phyloP scores from a whole-genome alignment of 2,888 invertebrate genomes.

The Plagodis pulveraria region DNA sequence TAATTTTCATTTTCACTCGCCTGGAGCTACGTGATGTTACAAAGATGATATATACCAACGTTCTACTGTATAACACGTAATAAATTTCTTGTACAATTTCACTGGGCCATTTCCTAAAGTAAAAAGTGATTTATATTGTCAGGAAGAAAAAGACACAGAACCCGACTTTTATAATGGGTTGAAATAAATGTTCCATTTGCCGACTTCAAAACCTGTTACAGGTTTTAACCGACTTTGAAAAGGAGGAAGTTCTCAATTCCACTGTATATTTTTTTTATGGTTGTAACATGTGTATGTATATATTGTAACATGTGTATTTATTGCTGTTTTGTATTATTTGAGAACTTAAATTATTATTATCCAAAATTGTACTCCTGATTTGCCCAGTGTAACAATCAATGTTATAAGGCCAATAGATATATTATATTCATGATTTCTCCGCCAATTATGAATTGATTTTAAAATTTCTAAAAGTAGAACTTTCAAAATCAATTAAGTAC shows the following conservation, averaged over 20 bases:
- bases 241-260: background rate
- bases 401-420: too few relatives aligned
- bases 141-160: background rate
- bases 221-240: conserved; percentile 1
- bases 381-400: too few relatives aligned
- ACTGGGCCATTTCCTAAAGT: conserved; percentile 10
- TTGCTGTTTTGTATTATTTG: too few relatives aligned
- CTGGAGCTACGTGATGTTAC: conserved; percentile 22
- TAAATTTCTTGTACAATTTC: conserved; percentile 26
- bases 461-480: too few relatives aligned
- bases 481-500: too few relatives aligned
- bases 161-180: background rate
- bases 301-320: too few relatives aligned
- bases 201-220: too few relatives aligned
- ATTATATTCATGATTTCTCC: too few relatives aligned
- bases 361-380: too few relatives aligned
- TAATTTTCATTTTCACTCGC: conserved; percentile 23
- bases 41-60: conserved; percentile 20
- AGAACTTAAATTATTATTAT: too few relatives aligned
- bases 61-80: conserved; percentile 17
- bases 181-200: background rate
- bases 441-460: too few relatives aligned
- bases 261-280: background rate
- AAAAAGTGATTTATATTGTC: conserved; percentile 16
- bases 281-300: background rate